Base-by-base conservation (phyloP, 2,888 invertebrate species). In the Calliphora vomitoria region DNA sequence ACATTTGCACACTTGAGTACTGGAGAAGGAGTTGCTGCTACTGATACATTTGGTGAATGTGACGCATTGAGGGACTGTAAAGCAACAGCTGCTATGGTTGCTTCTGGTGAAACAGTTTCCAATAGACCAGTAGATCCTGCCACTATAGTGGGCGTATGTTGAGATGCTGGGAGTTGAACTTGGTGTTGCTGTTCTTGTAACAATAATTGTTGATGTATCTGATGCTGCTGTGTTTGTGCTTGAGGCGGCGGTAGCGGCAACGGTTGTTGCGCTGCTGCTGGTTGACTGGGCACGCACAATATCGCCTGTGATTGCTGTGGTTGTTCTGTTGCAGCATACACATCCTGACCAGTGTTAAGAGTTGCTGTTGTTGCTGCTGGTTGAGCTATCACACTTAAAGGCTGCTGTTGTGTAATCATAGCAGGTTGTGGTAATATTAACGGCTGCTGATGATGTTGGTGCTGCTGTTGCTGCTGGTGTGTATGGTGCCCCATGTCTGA, bases 51-150 rank as follows among this genome's bases (percentile, higher is more conserved):
- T 8, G 76, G 60, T 18, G 87, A 75, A 47, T 62, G 76, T 41
- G 82, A 60, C 31, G 86, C 31, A 82, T 89, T 89, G 0, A 89
- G 78, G 41, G 89, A 85, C 25, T 89, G 89, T 55, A 87, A 64
- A 13, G 87, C 87, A 15, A 78, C 85, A 20, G 86, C 88, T 3
- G 89, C 88, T 41, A 86, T 53, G 64, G 89, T 81, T n/a, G 86
- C 81, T n/a, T 88, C 88, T 10, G 78, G 76, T 50, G 85, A 79
- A 53, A 79, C 76, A n/a, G 66, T 75, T 35, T 85, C 74, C 13
- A 80, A 62, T n/a, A 80, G n/a, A n/a, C 15, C 85, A 31, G 60
- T 2, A 60, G 74, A 44, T 60, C 3, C n/a, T 62, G 62, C 38
- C 50, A 50, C 58, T 13, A 58, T 15, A 25, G 69, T 11, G 20